phyloP scores from a whole-genome alignment of 2,888 invertebrate genomes.

The Lasioglossum vierecki region DNA sequence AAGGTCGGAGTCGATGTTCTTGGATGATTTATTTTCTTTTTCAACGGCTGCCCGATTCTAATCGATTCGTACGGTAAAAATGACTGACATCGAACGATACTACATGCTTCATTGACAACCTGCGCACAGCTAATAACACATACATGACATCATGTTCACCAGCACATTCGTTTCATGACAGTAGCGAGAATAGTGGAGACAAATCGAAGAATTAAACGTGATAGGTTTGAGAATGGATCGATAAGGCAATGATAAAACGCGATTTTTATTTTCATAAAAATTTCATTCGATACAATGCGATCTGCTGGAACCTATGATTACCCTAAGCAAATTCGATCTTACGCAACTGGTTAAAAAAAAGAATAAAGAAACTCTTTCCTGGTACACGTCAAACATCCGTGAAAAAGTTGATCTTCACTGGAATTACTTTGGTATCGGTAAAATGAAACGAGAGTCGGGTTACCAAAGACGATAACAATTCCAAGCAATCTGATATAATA shows the following conservation, averaged over 20 bases:
- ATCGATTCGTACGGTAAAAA: slow-evolving; percentile 21
- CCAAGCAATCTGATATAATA: neutral
- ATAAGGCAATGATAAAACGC: slow-evolving; percentile 55
- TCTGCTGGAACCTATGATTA: slow-evolving; percentile 79
- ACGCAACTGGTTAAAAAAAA: neutral
- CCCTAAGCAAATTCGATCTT: slow-evolving; percentile 25
- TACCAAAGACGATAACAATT: neutral
- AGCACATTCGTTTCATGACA: slow-evolving; percentile 67
- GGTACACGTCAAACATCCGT: neutral
- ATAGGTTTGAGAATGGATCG: slow-evolving; percentile 59
- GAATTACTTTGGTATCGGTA: neutral
- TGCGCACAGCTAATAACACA: slow-evolving; percentile 66
- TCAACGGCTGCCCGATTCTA: neutral
- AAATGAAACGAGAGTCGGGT: neutral
- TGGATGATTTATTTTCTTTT: neutral
- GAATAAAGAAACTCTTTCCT: neutral
- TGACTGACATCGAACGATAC: slow-evolving; percentile 68
- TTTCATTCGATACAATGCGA: slow-evolving; percentile 69
- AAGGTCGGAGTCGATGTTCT: neutral
- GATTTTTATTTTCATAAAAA: slow-evolving; percentile 19
- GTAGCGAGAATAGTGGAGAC: slow-evolving; percentile 62
- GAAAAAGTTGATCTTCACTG: neutral
- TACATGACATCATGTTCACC: slow-evolving; percentile 65
- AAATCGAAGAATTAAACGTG: slow-evolving; percentile 58
- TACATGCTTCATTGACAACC: slow-evolving; percentile 75